Base-by-base conservation (phyloP, 2,113 vertebrate species). In the Verasper variegatus region DNA sequence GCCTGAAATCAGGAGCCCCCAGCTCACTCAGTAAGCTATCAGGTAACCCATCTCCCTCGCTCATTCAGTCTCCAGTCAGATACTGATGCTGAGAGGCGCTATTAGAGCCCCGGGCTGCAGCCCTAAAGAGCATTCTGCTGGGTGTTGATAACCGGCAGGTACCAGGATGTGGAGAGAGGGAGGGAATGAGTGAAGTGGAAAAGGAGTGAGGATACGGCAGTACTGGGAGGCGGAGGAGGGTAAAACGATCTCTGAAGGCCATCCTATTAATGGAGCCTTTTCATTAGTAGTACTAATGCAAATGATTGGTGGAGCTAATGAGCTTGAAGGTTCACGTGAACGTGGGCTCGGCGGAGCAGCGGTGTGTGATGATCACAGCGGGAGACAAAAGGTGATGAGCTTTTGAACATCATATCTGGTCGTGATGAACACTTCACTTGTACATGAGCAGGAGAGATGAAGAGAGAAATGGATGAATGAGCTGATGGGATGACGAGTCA, bases 171-270 rank as follows among this genome's bases (percentile, higher is more conserved):
- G 67, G 73, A 66, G 18, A 24, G 51, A 37, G 56, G 12, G 24
- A 49, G 23, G 66, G 47, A 23, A 52, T 42, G 78, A 71, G 78
- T 18, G 75, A 3, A 10, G 40, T n/a, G 24, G 56, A 13, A 31
- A 60, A 17, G 71, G 27, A n/a, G 52, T 24, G 75, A 74, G 78
- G 57, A 78, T 81, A 80, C 9, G 58, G 74, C 79, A 74, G 83
- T 2, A 17, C 74, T 62, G 82, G 80, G 84, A 91, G 83, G 87
- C 71, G 63, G 80, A 78, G 76, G 73, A 80, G 72, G 77, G 84
- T 90, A 92, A 92, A 92, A 90, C 68, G 89, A 90, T 92, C 90
- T 92, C 90, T 86, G 87, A 92, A 93, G 92, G 87, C 90, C 85
- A 78, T 85, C 80, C 82, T 88, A 91, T 92, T 89, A 93, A 92